Evolutionary conservation across 2,113 vertebrate species (phyloP).

Genomic region (Prunella fulvescens): DNA sequence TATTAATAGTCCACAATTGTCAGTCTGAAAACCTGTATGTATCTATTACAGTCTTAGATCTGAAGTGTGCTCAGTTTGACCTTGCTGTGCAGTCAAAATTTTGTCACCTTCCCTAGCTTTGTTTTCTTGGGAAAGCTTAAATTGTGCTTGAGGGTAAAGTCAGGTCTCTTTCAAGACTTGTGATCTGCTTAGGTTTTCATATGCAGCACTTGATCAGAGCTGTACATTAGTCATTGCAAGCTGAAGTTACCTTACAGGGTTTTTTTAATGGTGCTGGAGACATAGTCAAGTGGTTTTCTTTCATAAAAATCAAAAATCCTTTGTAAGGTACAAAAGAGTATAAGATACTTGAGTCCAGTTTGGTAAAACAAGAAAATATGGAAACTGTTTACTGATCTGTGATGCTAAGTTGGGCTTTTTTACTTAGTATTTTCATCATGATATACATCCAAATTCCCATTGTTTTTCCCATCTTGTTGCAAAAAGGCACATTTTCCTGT

Average conservation of each 20-base stretch:
- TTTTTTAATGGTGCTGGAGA: background rate
- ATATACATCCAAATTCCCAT: background rate
- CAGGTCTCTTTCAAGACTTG: background rate
- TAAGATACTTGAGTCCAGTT: background rate
- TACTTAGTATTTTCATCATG: background rate
- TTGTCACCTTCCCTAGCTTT: background rate
- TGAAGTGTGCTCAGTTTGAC: background rate
- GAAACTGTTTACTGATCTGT: background rate
- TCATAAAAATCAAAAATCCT: background rate
- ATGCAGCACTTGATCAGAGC: background rate
- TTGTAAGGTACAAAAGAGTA: background rate
- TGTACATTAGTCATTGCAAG: background rate
- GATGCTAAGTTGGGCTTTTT: background rate
- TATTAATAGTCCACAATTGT: slow-evolving; percentile 48
- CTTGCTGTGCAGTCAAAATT: background rate
- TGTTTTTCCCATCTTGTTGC: background rate
- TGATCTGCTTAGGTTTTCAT: background rate
- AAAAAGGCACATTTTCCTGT: background rate
- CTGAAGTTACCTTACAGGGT: background rate
- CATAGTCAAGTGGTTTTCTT: background rate
- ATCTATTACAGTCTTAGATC: background rate
- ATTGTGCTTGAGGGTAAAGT: background rate
- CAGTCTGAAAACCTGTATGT: slow-evolving; percentile 25
- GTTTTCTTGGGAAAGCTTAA: background rate
- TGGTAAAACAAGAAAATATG: background rate